These are phyloP conservation scores for Rhea americana DNA, from an alignment of 2,113 vertebrate genomes.

Conservation along the genomic window DNA sequence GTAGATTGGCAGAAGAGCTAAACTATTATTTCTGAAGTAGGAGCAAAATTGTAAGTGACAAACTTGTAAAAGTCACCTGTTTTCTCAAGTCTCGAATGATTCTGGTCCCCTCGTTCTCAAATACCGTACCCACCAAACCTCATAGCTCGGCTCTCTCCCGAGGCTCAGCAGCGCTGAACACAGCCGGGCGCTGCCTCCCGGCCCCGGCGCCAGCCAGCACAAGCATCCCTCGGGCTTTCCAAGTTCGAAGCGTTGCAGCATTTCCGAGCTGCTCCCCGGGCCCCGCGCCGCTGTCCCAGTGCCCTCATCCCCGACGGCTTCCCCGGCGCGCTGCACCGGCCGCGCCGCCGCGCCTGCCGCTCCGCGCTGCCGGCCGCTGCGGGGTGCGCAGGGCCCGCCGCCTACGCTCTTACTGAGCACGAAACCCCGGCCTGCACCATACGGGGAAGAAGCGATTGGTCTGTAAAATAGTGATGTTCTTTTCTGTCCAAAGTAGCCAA, in stretches of 20 bases:
- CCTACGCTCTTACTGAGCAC: rapidly evolving
- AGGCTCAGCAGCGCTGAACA: rapidly evolving
- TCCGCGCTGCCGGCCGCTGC: neutral
- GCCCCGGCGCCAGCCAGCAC: neutral
- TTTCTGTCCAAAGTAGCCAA: neutral
- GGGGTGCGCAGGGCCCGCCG: neutral
- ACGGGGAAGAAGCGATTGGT: rapidly evolving
- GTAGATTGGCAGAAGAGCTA: neutral
- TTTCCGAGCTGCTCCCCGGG: neutral
- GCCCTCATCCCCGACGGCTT: conserved; percentile 53
- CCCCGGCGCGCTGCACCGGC: neutral
- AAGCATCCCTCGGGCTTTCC: neutral
- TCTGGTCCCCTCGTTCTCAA: neutral
- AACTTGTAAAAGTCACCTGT: neutral
- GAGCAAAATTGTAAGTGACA: neutral
- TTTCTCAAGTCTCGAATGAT: neutral
- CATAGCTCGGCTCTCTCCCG: rapidly evolving
- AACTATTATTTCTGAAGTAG: neutral
- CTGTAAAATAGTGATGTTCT: neutral
- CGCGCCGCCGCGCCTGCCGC: too few species aligned
- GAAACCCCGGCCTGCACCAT: rapidly evolving
- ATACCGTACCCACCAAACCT: neutral
- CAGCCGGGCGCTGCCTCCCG: neutral
- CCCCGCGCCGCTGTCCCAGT: conserved; percentile 38
- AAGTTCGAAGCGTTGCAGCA: neutral